Conservation (phyloP, 2,888 invertebrate species). For the Mythimna impura region DNA sequence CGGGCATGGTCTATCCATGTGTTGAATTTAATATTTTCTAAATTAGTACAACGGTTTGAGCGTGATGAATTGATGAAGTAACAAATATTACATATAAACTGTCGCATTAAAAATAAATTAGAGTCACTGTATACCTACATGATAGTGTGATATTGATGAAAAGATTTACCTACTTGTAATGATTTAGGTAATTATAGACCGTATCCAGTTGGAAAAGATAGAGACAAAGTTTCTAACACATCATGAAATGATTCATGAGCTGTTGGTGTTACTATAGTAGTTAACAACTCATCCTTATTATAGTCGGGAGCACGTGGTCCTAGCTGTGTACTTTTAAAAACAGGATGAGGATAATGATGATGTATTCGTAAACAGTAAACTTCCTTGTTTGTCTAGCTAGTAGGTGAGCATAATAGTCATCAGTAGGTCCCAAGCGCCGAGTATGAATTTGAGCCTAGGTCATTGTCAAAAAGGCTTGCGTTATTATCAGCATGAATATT, state of each 20-base stretch:
- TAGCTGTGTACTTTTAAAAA: not conserved
- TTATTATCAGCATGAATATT: not conserved
- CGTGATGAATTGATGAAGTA: no score
- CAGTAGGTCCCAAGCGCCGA: not conserved
- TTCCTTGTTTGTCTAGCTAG: conserved; percentile 17
- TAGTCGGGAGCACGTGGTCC: conserved; percentile 28
- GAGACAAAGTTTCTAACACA: not conserved
- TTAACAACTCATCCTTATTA: conserved; percentile 7
- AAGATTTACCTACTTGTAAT: not conserved
- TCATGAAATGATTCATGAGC: not conserved
- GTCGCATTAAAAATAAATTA: no score
- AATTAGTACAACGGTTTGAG: no score
- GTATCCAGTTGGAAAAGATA: not conserved
- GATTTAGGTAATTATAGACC: not conserved
- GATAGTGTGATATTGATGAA: not conserved
- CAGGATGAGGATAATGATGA: conserved; percentile 13
- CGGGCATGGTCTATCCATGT: no score
- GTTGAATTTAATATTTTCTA: no score
- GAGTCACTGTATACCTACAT: not conserved
- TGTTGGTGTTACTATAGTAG: conserved; percentile 3
- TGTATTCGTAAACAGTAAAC: conserved; percentile 16
- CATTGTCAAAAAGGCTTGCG: not conserved
- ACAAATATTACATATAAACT: no score
- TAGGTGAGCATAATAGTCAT: not conserved
- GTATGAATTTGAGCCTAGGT: not conserved